Percentiles rank a stretch among this genome's conserved stretches.
These are phyloP conservation scores for Apostichopus japonicus DNA, from an alignment of 35 echinoderm and acorn worm genomes.

Conservation along the genomic window DNA sequence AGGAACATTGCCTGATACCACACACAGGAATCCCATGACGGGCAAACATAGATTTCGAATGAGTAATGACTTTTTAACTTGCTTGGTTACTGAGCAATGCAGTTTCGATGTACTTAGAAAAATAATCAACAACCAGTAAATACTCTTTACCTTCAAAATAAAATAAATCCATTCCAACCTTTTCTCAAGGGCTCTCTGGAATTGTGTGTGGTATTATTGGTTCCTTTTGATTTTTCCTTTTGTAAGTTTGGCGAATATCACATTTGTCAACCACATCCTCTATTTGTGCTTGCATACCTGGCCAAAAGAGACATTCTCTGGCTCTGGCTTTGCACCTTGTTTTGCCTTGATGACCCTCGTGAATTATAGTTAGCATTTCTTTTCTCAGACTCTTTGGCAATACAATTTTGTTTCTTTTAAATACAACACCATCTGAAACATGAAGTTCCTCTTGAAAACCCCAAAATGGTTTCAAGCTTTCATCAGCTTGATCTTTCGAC, in stretches of 20 bases:
- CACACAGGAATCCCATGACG: conserved; percentile 37
- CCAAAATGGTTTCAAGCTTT: background rate
- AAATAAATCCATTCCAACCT: conserved; percentile 36
- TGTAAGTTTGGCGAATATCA: conserved; percentile 48
- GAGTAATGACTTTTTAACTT: conserved; percentile 36
- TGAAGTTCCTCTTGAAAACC: background rate
- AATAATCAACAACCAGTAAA: conserved; percentile 19
- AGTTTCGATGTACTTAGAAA: conserved; percentile 49
- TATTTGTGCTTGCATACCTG: background rate
- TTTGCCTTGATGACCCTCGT: conserved; percentile 65
- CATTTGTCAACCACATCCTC: conserved; percentile 31
- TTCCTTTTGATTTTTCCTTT: conserved; percentile 56
- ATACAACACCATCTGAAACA: background rate
- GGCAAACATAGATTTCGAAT: conserved; percentile 51
- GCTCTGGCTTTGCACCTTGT: conserved; percentile 46
- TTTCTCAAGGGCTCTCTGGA: conserved; percentile 49
- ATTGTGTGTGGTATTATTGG: conserved; percentile 21
- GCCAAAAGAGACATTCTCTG: conserved; percentile 65
- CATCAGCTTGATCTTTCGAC: background rate
- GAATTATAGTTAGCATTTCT: conserved; percentile 66
- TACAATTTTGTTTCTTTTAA: background rate
- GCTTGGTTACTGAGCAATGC: background rate
- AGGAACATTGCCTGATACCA: conserved; percentile 72
- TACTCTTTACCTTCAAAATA: conserved; percentile 14
- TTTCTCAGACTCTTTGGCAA: conserved; percentile 31